Evolutionary conservation across 2,797 vertebrate species (phyloP).

Genomic region (Protosalanx chinensis): DNA sequence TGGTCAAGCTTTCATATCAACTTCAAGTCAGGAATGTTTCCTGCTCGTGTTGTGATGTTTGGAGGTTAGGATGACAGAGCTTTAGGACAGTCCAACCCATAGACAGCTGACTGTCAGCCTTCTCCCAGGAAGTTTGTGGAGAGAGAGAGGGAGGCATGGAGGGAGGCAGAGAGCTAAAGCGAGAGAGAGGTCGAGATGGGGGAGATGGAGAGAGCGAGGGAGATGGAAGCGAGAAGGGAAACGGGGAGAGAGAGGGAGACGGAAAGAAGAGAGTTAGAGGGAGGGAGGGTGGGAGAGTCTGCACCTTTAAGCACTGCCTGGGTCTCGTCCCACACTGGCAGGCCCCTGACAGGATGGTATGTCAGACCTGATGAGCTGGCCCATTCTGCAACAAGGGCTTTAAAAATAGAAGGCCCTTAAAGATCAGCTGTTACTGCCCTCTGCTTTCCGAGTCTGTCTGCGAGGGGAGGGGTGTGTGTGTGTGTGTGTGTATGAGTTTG

Average conservation of each 20-base stretch:
- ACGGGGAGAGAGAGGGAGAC: too few species aligned
- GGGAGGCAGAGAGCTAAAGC: neutral
- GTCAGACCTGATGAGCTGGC: conserved; percentile 64
- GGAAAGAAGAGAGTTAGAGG: too few species aligned
- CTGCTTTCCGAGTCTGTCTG: conserved; percentile 46
- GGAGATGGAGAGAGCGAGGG: neutral
- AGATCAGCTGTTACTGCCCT: conserved; percentile 72
- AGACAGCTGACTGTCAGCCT: neutral
- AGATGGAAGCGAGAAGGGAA: too few species aligned
- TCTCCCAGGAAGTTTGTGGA: too few species aligned
- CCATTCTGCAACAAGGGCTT: conserved; percentile 62
- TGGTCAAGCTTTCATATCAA: too few species aligned
- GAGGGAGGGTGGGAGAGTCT: conserved; percentile 2
- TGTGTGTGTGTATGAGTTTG: conserved; percentile 19
- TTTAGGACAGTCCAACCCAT: neutral
- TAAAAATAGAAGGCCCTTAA: conserved; percentile 74
- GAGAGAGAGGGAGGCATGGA: neutral
- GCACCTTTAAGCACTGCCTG: conserved; percentile 54
- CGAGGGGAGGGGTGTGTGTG: conserved; percentile 30
- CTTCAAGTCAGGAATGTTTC: too few species aligned
- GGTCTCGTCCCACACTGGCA: conserved; percentile 42
- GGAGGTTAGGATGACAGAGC: neutral
- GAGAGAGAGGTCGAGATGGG: neutral
- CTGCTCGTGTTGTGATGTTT: neutral
- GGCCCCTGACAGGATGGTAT: conserved; percentile 60